Conservation (phyloP, 2,113 vertebrate species). For the Ursus arctos region DNA sequence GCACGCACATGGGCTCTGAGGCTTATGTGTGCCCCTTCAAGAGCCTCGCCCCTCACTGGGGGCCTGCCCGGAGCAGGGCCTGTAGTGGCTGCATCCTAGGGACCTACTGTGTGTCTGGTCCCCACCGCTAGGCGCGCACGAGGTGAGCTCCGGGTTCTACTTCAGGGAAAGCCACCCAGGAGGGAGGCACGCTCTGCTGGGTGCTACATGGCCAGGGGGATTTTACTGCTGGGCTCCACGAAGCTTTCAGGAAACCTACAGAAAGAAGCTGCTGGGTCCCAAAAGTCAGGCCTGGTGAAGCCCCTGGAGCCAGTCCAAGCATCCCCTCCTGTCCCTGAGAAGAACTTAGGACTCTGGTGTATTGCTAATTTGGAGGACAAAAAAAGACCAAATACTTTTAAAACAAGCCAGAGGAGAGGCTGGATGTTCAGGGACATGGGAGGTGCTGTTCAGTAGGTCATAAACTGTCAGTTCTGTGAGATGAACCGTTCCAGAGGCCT, state of each 20-base stretch:
- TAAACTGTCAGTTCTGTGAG: not conserved
- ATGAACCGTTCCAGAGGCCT: not conserved
- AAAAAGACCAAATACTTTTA: not conserved
- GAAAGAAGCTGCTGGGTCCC: not conserved
- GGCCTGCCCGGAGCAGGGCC: not conserved
- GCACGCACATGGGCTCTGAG: rapidly evolving
- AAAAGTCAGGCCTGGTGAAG: not conserved
- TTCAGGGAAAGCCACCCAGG: not conserved
- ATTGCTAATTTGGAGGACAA: not conserved
- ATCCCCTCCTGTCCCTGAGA: not conserved
- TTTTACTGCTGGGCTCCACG: not conserved
- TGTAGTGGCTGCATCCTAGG: not conserved
- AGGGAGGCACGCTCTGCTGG: not conserved
- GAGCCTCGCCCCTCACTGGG: not conserved
- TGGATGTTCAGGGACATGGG: not conserved
- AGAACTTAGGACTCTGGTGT: not conserved
- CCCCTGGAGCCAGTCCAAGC: not conserved
- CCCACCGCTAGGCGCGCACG: not conserved
- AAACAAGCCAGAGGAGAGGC: not conserved
- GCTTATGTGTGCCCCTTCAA: not conserved
- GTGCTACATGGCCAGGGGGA: not conserved
- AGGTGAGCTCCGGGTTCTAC: not conserved
- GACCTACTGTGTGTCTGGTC: not conserved
- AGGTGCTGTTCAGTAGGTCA: not conserved
- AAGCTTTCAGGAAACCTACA: not conserved